Evolutionary conservation across 2,888 invertebrate species (phyloP), one percentile per base, ranked within the genome.

Genomic region (Tuta absoluta): DNA sequence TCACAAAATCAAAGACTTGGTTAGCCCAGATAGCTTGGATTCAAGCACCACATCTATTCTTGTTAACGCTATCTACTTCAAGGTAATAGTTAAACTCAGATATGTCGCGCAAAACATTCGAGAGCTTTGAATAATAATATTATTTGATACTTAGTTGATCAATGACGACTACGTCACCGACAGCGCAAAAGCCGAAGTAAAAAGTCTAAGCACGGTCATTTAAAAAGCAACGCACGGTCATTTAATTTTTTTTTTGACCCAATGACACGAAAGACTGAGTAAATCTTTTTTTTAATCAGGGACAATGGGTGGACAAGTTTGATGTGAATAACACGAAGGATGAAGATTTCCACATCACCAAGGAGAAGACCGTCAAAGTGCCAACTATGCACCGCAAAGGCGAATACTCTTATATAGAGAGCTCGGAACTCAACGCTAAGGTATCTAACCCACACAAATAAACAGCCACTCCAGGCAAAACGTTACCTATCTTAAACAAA

Each of bases 51-150:
- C 93, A 51, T 86, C 95, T 68, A 93, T 97, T 0, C 92, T 98
- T 8, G 94, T 96, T 0, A 98, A 97, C 81, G 97, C 97, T 0
- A 93, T 98, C 56, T 96, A 97, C 79, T 98, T 98, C 86, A 97
- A 97, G 89, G 93, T 93, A 75, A 21, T 23, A 23, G 10, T 49
- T 19, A n/a, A 49, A 19, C 5, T 28, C 28, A 49, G 17, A 17
- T 17, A 19, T 17, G 17, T 2, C 2, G 17, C 48, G 48, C 17
- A 17, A 48, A 14, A 14, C 5, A 38, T 38, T 12, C 11, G 33
- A 11, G 8, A 5, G 8, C 8, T 38, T 38, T 2, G 8, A 11
- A 38, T 2, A 38, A 38, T 28, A 4, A 4, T 28, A 4, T 4
- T 4, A 28, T 28, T 4, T 28, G 28, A 28, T 28, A 5, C 5